Conservation (phyloP, 1,140 invertebrate species). For the Halyomorpha halys region DNA sequence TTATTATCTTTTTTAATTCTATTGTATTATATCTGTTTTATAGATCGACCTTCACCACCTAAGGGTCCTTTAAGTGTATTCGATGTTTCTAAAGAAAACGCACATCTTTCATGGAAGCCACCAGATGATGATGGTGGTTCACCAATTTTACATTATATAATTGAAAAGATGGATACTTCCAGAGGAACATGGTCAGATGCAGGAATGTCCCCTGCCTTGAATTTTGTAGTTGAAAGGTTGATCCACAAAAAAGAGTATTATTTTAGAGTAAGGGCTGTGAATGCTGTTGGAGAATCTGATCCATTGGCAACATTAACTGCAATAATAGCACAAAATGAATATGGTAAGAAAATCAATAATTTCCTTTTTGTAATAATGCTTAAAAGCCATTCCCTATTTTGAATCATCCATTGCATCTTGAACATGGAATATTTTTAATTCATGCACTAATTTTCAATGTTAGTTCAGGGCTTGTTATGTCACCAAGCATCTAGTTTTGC, state of each 20-base stretch:
- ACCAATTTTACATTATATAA: slow-evolving; percentile 88
- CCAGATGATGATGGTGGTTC: slow-evolving; percentile 84
- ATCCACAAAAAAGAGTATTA: slow-evolving; percentile 89
- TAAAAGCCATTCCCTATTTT: no score
- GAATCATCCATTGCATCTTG: no score
- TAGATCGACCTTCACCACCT: slow-evolving; percentile 76
- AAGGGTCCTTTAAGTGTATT: slow-evolving; percentile 73
- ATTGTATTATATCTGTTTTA: slow-evolving; percentile 17
- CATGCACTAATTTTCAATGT: no score
- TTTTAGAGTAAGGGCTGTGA: slow-evolving; percentile 86
- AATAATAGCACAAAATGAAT: slow-evolving; percentile 89
- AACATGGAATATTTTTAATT: no score
- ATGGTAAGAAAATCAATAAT: slow-evolving; percentile 39
- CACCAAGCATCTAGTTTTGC: no score
- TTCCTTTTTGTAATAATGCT: no score
- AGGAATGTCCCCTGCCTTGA: slow-evolving; percentile 71
- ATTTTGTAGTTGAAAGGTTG: slow-evolving; percentile 72
- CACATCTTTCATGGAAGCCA: slow-evolving; percentile 68
- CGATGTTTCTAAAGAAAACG: slow-evolving; percentile 82
- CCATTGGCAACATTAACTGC: slow-evolving; percentile 72
- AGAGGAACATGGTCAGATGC: slow-evolving; percentile 92
- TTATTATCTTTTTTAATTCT: slow-evolving; percentile 4
- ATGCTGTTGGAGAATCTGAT: slow-evolving; percentile 90
- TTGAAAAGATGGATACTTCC: slow-evolving; percentile 95
- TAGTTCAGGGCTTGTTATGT: no score